phyloP scores from a whole-genome alignment of 2,888 invertebrate genomes.

The Spicauda simplicius region DNA sequence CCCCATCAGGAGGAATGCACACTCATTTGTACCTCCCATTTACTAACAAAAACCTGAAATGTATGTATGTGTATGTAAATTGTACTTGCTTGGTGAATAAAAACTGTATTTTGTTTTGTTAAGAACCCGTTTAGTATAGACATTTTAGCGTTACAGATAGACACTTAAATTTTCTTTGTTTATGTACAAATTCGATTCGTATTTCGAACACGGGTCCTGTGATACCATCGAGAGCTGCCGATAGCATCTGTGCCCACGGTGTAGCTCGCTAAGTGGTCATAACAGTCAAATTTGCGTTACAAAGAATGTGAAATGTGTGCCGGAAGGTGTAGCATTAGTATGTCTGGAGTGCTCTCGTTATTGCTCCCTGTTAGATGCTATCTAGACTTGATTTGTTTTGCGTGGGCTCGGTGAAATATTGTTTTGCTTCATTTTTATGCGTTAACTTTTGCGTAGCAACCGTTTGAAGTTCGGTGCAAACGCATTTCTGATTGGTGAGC shows the following conservation, averaged over 20 bases:
- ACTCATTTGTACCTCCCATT: no score
- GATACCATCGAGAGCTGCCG: conserved; percentile 57
- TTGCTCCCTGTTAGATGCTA: conserved; percentile 33
- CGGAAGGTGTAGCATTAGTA: conserved; percentile 65
- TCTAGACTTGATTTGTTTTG: conserved; percentile 24
- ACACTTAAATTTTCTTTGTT: background rate
- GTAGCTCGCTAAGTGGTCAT: conserved; percentile 59
- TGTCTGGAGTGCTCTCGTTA: conserved; percentile 49
- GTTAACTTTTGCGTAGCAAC: background rate
- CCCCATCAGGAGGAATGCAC: no score
- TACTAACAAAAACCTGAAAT: no score
- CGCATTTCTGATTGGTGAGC: no score
- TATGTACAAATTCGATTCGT: conserved; percentile 31
- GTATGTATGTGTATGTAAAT: no score
- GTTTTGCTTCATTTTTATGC: conserved; percentile 16
- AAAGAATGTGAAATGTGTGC: conserved; percentile 51
- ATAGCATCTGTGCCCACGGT: conserved; percentile 57
- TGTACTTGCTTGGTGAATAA: no score
- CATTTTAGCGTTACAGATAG: background rate
- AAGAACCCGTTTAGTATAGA: no score
- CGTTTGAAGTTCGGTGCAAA: background rate
- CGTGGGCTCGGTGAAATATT: conserved; percentile 13
- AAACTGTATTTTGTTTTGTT: no score
- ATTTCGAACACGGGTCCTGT: conserved; percentile 52
- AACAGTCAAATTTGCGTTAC: conserved; percentile 61